Evolutionary conservation across 1,140 invertebrate species (phyloP).

Genomic region (Leptinotarsa defecta): DNA sequence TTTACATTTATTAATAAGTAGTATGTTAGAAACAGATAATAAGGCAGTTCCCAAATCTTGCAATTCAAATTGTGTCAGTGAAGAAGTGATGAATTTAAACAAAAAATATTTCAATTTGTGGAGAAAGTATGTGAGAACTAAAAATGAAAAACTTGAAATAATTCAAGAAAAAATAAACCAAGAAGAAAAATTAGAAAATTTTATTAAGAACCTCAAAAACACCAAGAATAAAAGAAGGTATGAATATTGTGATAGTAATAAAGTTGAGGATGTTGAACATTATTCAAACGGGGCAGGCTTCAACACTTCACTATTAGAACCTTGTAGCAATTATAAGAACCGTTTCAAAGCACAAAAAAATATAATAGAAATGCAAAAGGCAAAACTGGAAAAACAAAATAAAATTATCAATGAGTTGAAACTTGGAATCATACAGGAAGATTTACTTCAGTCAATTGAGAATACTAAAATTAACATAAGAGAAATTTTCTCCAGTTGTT

Average conservation of each 20-base stretch:
- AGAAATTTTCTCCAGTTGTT: conserved; percentile 62
- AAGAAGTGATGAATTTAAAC: conserved; percentile 4
- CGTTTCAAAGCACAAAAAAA: conserved; percentile 67
- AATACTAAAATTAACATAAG: conserved; percentile 62
- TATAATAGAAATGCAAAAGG: conserved; percentile 66
- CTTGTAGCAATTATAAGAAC: conserved; percentile 26
- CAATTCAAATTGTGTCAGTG: too few relatives aligned
- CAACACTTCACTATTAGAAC: neutral
- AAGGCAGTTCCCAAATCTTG: too few relatives aligned
- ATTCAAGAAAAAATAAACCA: conserved; percentile 22
- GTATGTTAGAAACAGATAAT: conserved; percentile 12
- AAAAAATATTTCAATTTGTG: conserved; percentile 36
- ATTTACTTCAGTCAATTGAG: conserved; percentile 61
- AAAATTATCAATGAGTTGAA: conserved; percentile 67
- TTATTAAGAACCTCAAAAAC: conserved; percentile 36
- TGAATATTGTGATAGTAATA: too few relatives aligned
- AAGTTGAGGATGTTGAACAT: too few relatives aligned
- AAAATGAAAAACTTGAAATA: conserved; percentile 17
- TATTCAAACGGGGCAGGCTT: too few relatives aligned
- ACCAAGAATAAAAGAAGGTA: neutral
- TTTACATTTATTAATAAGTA: conserved; percentile 2
- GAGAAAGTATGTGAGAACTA: conserved; percentile 21
- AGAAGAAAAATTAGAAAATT: conserved; percentile 34
- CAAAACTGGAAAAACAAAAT: conserved; percentile 67
- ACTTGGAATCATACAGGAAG: conserved; percentile 65